Conservation (phyloP, 1,140 invertebrate genomes). For the Magallana ariakensis region DNA sequence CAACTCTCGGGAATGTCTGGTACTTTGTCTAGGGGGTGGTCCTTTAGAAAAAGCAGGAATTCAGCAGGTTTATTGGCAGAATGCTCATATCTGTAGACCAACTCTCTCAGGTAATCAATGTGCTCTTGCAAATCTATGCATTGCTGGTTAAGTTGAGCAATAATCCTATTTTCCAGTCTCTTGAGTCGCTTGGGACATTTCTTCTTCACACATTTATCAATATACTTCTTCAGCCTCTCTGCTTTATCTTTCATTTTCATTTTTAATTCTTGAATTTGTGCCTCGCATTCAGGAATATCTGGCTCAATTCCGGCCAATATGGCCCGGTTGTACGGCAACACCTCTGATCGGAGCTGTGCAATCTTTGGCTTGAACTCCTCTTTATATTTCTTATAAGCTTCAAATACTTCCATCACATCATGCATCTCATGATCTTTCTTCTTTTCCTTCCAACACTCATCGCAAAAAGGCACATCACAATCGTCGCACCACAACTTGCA, state of each 20-base stretch:
- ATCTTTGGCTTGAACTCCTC: background rate
- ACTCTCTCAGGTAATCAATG: background rate
- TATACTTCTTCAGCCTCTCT: background rate
- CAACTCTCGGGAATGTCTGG: conserved; percentile 2
- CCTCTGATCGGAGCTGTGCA: background rate
- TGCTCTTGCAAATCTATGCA: background rate
- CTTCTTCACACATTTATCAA: background rate
- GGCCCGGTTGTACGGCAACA: conserved; percentile 1
- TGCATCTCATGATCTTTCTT: background rate
- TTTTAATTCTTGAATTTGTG: background rate
- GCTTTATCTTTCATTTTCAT: background rate
- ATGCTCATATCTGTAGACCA: conserved; percentile 7
- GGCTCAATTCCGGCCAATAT: conserved; percentile 3
- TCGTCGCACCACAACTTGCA: background rate
- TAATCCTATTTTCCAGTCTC: background rate
- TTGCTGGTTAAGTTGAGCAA: background rate
- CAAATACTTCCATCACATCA: background rate
- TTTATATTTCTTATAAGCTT: background rate
- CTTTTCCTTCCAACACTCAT: background rate
- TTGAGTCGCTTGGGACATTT: background rate
- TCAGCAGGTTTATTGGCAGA: background rate
- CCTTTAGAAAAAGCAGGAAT: background rate
- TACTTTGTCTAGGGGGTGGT: background rate
- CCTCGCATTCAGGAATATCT: background rate
- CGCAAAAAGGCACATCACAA: background rate